A percentile compares a stretch with the other conserved stretches of the same genome.
Evolutionary conservation across 2,888 invertebrate genomes (phyloP).

Genomic region (Entomobrya proxima): DNA sequence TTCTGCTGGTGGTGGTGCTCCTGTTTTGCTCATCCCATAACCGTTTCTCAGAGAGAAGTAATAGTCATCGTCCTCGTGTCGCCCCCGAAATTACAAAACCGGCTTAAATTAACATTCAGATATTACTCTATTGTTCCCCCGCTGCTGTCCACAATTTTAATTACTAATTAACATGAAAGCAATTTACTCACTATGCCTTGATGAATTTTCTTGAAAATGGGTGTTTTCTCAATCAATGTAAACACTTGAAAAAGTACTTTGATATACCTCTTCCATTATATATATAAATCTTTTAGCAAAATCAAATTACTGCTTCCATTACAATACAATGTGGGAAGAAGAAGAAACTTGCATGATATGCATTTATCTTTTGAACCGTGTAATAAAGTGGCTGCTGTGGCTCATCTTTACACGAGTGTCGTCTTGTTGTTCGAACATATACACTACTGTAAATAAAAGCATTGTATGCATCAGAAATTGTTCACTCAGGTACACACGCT

Average conservation of each 20-base stretch:
- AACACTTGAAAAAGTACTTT: slow-evolving; percentile 52
- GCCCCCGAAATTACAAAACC: slow-evolving; percentile 53
- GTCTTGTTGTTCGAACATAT: not conserved
- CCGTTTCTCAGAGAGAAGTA: slow-evolving; percentile 15
- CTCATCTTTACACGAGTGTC: slow-evolving; percentile 10
- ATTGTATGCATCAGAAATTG: not conserved
- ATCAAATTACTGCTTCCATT: slow-evolving; percentile 41
- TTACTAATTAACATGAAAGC: slow-evolving; percentile 67
- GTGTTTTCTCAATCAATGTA: slow-evolving; percentile 67
- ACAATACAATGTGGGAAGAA: slow-evolving; percentile 10
- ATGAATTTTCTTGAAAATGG: slow-evolving; percentile 65
- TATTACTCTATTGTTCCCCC: slow-evolving; percentile 64
- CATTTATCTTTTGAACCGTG: slow-evolving; percentile 49
- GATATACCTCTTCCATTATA: slow-evolving; percentile 8
- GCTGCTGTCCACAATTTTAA: slow-evolving; percentile 66
- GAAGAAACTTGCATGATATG: slow-evolving; percentile 42
- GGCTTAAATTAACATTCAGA: slow-evolving; percentile 64
- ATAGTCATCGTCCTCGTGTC: slow-evolving; percentile 51
- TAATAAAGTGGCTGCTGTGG: slow-evolving; percentile 35
- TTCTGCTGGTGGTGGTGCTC: not conserved
- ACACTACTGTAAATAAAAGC: not conserved
- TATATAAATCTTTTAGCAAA: slow-evolving; percentile 37
- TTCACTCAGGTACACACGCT: not conserved
- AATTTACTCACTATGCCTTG: slow-evolving; percentile 61
- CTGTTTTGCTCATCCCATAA: slow-evolving; percentile 38